Evolutionary conservation across 2,113 vertebrate genomes (phyloP), one percentile per base, ranked within the genome.

Genomic region (Protomyctophum bolini): DNA sequence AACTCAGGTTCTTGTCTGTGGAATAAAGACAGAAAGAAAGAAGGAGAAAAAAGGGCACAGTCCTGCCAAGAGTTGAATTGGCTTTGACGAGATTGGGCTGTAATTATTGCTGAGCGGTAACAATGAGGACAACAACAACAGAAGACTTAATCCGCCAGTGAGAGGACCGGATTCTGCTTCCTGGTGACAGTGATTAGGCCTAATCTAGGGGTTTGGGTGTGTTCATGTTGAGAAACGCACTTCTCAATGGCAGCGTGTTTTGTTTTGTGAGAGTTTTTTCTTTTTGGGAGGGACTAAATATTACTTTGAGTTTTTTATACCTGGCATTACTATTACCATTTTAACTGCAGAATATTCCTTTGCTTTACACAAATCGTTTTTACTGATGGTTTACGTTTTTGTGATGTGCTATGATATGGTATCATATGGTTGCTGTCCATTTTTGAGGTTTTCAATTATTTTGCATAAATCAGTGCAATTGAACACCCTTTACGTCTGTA

Each of bases 61-160:
- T 87, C 86, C 87, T 90, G 89, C 85, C 90, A 89, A 88, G 88
- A 90, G 88, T 91, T 90, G 90, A 90, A 92, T 88, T 91, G 90
- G 86, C 90, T 94, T 92, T 92, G 90, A 91, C 90, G 90, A 92
- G 89, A 93, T 92, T 91, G 85, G 64, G 87, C 88, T 85, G 90
- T 92, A 93, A 93, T 93, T 93, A 92, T 92, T 94, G 91, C 87
- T 90, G 83, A 68, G 90, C 90, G 85, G 80, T 85, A 91, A 93
- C 90, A 94, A 93, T 91, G 85, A 91, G 80, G 87, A 92, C 87
- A 89, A 93, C 88, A 91, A 89, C 88, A 92, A 87, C 86, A 80
- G 91, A 90, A 84, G 87, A 89, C 84, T 91, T 93, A 94, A 94
- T 92, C 91, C 89, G 87, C 87, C 90, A 92, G 88, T 89, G 93